Conservation (phyloP, 1,140 invertebrate genomes). For the Drosophila albomicans region DNA sequence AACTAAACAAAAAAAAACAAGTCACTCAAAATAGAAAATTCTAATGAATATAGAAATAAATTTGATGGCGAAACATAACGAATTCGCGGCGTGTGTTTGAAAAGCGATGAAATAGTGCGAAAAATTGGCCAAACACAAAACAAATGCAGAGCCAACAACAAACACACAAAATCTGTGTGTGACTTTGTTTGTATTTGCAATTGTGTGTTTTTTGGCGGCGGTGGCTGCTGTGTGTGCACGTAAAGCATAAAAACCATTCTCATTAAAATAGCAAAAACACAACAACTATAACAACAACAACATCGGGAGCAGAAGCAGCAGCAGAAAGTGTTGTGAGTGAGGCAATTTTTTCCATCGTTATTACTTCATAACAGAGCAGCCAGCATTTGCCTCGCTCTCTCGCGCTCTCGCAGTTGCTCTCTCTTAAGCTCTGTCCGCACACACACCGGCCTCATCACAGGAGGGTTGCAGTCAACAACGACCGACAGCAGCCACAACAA, state of each 20-base stretch:
- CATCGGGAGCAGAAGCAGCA: conserved; percentile 11
- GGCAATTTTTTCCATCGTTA: conserved; percentile 59
- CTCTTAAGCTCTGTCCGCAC: conserved; percentile 21
- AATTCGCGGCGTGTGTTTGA: conserved; percentile 16
- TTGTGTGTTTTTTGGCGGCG: conserved; percentile 34
- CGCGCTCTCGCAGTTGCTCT: conserved; percentile 16
- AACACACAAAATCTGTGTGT: conserved; percentile 15
- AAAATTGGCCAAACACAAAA: conserved; percentile 21
- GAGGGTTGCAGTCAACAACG: conserved; percentile 23
- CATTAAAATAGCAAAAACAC: conserved; percentile 46
- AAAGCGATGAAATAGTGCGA: conserved; percentile 3
- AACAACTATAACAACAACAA: conserved; percentile 31
- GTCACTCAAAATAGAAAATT: conserved; percentile 5
- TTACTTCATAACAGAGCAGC: conserved; percentile 69
- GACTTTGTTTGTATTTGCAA: conserved; percentile 23
- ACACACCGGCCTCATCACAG: conserved; percentile 18
- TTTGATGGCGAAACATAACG: neutral
- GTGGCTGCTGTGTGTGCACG: conserved; percentile 49
- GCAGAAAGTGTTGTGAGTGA: conserved; percentile 41
- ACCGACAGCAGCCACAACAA: conserved; percentile 27
- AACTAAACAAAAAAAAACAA: conserved; percentile 3
- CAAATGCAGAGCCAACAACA: conserved; percentile 12
- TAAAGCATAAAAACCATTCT: conserved; percentile 47
- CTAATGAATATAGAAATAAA: conserved; percentile 24
- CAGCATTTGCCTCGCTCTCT: conserved; percentile 25